A percentile compares a stretch with the other conserved stretches of the same genome.
Conservation (phyloP, 2,888 invertebrate genomes). For the Cerastoderma edule region DNA sequence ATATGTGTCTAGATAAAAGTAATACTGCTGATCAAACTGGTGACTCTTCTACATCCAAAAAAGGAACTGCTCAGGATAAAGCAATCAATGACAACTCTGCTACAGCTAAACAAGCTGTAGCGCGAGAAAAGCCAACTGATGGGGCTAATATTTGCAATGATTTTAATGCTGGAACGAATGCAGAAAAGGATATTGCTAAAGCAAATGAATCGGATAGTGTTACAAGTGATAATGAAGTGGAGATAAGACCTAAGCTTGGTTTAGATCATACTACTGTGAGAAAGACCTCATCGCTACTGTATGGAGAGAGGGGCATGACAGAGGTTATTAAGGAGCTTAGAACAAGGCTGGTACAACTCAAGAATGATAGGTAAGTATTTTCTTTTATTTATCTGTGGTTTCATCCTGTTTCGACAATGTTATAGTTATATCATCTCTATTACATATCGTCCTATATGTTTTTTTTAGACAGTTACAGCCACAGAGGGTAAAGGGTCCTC, state of each 20-base stretch:
- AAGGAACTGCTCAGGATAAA: slow-evolving; percentile 37
- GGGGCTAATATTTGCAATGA: no score
- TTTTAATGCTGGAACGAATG: no score
- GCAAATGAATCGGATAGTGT: background rate
- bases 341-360: slow-evolving; percentile 66
- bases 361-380: slow-evolving; percentile 63
- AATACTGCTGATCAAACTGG: slow-evolving; percentile 3
- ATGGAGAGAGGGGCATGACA: slow-evolving; percentile 20
- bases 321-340: slow-evolving; percentile 57
- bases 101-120: no score
- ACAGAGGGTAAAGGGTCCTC: no score
- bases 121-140: no score
- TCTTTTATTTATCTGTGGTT: background rate
- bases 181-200: background rate
- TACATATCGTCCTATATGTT: no score
- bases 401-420: background rate
- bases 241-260: slow-evolving; percentile 1
- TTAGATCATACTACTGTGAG: background rate
- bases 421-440: no score
- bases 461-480: no score
- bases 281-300: slow-evolving; percentile 14
- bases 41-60: background rate
- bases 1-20: slow-evolving; percentile 43
- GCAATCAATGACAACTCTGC: slow-evolving; percentile 25
- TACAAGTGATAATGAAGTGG: background rate